Conservation (phyloP, 1,140 invertebrate species). For the Pseudomyrmex sp. region DNA sequence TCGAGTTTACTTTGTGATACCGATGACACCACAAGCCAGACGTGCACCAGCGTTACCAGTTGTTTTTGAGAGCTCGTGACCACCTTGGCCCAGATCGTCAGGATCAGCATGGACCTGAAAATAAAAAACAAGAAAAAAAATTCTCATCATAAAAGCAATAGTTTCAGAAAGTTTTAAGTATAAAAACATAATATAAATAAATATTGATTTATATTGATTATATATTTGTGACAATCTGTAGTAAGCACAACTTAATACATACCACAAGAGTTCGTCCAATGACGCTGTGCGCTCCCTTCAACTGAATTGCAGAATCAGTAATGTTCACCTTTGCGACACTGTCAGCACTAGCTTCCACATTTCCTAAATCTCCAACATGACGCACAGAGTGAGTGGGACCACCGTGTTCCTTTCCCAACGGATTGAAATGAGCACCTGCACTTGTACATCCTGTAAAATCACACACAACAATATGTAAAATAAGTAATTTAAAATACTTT, state of each 20-base stretch:
- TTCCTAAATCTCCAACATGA: conserved; percentile 97
- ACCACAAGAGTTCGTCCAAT: conserved; percentile 96
- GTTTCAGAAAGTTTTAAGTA: background rate
- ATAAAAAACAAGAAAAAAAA: conserved; percentile 16
- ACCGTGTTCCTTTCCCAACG: conserved; percentile 93
- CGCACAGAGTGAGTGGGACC: conserved; percentile 90
- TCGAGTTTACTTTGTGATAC: conserved; percentile 88
- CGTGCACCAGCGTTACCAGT: conserved; percentile 99
- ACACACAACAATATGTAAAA: background rate
- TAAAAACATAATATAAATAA: background rate
- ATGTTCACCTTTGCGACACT: conserved; percentile 93
- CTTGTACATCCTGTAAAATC: conserved; percentile 92
- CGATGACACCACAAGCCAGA: conserved; percentile 99
- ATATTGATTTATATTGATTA: background rate
- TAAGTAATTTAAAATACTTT: background rate
- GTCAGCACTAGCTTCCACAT: conserved; percentile 90
- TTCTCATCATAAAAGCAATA: conserved; percentile 13
- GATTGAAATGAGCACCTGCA: conserved; percentile 98
- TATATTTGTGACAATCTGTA: background rate
- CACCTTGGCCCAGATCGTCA: conserved; percentile 97
- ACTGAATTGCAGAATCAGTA: conserved; percentile 90
- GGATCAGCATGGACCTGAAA: conserved; percentile 93
- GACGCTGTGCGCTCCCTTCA: conserved; percentile 92
- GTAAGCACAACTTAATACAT: conserved; percentile 38
- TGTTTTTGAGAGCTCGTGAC: conserved; percentile 96